Evolutionary conservation across 2,113 vertebrate genomes (phyloP).

Genomic region (Sarotherodon lohbergeri): DNA sequence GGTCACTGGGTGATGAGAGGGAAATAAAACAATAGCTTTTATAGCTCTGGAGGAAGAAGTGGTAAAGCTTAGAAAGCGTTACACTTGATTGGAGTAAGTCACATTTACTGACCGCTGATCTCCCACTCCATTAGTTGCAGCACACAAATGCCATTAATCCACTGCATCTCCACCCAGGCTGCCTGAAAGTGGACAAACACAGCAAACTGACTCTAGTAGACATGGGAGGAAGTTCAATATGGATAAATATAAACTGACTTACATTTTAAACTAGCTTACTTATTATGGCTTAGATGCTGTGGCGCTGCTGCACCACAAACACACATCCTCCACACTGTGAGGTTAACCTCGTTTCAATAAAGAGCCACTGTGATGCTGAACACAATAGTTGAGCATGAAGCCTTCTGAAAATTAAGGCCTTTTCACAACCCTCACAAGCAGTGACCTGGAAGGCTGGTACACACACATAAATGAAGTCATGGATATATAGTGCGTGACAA

Average conservation of each 20-base stretch:
- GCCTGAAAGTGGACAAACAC: not conserved
- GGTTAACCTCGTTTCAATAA: not conserved
- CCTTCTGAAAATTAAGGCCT: not conserved
- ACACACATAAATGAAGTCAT: slow-evolving; percentile 1
- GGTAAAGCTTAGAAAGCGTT: slow-evolving; percentile 22
- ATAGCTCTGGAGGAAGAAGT: slow-evolving; percentile 26
- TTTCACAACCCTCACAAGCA: not conserved
- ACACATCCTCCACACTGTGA: not conserved
- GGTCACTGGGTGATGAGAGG: slow-evolving; percentile 16
- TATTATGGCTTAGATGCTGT: not conserved
- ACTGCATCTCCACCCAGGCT: not conserved
- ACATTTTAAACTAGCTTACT: not conserved
- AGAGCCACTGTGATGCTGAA: not conserved
- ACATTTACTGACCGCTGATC: slow-evolving; percentile 57
- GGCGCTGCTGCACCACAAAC: not conserved
- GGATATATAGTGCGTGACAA: slow-evolving; percentile 26
- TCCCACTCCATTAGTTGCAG: slow-evolving; percentile 51
- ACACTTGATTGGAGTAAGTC: slow-evolving; percentile 53
- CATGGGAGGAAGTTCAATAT: not conserved
- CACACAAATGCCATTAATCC: slow-evolving; percentile 58
- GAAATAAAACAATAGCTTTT: slow-evolving; percentile 46
- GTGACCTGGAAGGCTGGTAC: not conserved
- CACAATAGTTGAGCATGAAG: not conserved
- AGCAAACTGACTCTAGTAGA: not conserved
- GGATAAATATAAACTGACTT: not conserved